Conservation (phyloP, 2,888 invertebrate species). For the Microdon myrmicae region DNA sequence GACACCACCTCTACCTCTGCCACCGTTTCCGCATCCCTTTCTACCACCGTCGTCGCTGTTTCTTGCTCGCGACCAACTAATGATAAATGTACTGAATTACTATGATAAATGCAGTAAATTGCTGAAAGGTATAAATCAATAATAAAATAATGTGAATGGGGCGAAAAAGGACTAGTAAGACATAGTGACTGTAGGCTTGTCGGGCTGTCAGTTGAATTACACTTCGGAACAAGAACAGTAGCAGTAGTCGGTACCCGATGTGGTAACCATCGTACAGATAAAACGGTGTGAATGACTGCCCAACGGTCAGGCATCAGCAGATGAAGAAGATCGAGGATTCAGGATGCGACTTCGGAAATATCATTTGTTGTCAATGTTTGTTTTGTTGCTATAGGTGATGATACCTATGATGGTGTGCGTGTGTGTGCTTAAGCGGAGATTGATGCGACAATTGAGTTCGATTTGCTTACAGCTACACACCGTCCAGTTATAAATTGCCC, state of each 20-base stretch:
- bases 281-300: slow-evolving; percentile 31
- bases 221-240: slow-evolving; percentile 51
- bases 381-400: slow-evolving; percentile 49
- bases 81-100: slow-evolving; percentile 67
- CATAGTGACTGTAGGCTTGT: slow-evolving; percentile 48
- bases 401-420: slow-evolving; percentile 37
- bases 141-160: slow-evolving; percentile 59
- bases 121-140: slow-evolving; percentile 67
- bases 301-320: slow-evolving; percentile 10
- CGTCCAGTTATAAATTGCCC: slow-evolving; percentile 38
- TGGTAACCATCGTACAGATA: slow-evolving; percentile 24
- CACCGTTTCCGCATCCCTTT: slow-evolving; percentile 1
- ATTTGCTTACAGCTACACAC: slow-evolving; percentile 40
- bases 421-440: slow-evolving; percentile 20
- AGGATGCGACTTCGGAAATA: slow-evolving; percentile 35
- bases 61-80: no score
- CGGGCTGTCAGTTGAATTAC: slow-evolving; percentile 50
- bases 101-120: slow-evolving; percentile 68
- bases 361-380: slow-evolving; percentile 26
- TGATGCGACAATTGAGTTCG: slow-evolving; percentile 47
- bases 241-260: slow-evolving; percentile 25
- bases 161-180: slow-evolving; percentile 46
- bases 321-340: slow-evolving; percentile 46
- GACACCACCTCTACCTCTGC: background rate
- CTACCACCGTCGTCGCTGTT: no score